Evolutionary conservation across 2,888 invertebrate species (phyloP).

Genomic region (Apotomis betuletana): DNA sequence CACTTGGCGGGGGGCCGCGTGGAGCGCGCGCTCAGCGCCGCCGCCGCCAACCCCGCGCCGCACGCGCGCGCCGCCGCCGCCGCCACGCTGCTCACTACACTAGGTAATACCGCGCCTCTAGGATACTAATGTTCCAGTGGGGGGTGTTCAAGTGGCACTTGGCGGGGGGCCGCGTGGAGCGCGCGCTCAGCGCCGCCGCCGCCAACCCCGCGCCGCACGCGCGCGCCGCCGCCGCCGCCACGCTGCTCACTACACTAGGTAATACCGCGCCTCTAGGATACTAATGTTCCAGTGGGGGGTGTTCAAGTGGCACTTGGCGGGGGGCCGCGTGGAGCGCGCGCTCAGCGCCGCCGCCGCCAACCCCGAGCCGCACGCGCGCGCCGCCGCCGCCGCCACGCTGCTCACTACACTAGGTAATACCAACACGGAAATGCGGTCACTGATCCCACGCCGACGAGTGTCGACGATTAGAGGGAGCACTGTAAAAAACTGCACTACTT

Average conservation of each 20-base stretch:
- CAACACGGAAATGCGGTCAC: too few species aligned
- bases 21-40: conserved; percentile 73
- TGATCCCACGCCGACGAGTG: too few species aligned
- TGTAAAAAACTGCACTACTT: too few species aligned
- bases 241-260: conserved; percentile 76
- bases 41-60: conserved; percentile 74
- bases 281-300: conserved; percentile 43
- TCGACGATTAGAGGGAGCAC: too few species aligned
- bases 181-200: conserved; percentile 74
- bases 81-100: conserved; percentile 74
- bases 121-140: too few species aligned
- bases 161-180: conserved; percentile 72
- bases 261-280: neutral
- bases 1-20: conserved; percentile 75
- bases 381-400: conserved; percentile 75
- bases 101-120: conserved; percentile 54
- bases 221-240: conserved; percentile 75
- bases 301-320: conserved; percentile 79
- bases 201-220: conserved; percentile 75
- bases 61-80: conserved; percentile 76
- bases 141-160: conserved; percentile 78
- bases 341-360: conserved; percentile 74
- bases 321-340: conserved; percentile 74
- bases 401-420: conserved; percentile 72
- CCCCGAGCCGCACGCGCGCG: conserved; percentile 73